Conservation (phyloP, 2,113 vertebrate species). For the Malurus cyaneus region DNA sequence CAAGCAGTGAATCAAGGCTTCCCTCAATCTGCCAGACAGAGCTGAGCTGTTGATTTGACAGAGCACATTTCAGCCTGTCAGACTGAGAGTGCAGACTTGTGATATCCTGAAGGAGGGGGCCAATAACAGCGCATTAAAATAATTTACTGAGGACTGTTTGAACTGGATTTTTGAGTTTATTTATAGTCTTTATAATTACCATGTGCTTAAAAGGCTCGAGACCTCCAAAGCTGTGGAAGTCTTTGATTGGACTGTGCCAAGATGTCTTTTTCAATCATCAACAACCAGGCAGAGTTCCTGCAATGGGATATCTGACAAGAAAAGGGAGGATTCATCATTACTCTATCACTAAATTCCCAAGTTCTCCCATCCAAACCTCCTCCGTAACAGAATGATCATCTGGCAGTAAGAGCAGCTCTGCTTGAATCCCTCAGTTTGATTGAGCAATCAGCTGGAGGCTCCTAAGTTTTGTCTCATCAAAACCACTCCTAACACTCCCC, state of each 20-base stretch:
- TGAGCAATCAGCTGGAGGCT: not conserved
- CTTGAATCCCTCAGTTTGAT: not conserved
- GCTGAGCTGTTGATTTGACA: not conserved
- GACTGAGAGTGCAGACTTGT: constrained; percentile 7
- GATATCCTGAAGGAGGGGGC: constrained; percentile 31
- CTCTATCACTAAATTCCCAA: not conserved
- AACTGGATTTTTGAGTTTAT: not conserved
- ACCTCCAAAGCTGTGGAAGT: constrained; percentile 5
- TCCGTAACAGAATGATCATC: not conserved
- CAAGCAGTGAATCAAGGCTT: not conserved
- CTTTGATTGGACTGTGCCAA: constrained; percentile 15
- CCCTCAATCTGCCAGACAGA: not conserved
- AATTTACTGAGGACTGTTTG: not conserved
- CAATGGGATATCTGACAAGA: not conserved
- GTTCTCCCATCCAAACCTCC: not conserved
- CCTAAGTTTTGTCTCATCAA: not conserved
- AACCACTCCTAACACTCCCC: not conserved
- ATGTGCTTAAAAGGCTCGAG: not conserved
- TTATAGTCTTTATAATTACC: not conserved
- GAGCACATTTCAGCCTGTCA: not conserved
- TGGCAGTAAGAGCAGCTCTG: not conserved
- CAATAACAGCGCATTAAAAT: not conserved
- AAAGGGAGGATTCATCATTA: not conserved
- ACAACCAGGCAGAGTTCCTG: not conserved
- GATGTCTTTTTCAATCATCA: not conserved